Evolutionary conservation across 2,888 invertebrate genomes (phyloP).

Genomic region (Orthonychiurus folsomi): DNA sequence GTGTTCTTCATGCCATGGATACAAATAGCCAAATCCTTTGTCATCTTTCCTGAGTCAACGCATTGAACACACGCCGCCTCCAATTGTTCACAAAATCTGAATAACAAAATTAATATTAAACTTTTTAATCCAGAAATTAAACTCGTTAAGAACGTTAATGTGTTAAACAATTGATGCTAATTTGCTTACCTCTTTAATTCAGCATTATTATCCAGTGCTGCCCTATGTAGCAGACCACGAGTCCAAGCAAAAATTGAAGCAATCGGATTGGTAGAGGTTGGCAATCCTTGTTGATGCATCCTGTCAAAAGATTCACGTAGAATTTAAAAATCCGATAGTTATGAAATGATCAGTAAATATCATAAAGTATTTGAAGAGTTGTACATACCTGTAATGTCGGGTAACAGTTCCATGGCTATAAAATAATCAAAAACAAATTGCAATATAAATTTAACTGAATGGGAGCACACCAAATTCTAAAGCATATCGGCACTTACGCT

Average conservation of each 20-base stretch:
- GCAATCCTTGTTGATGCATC: slow-evolving; percentile 73
- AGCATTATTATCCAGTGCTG: slow-evolving; percentile 70
- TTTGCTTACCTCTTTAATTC: slow-evolving; percentile 7
- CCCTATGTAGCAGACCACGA: slow-evolving; percentile 70
- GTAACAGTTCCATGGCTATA: slow-evolving; percentile 87
- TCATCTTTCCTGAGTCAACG: slow-evolving; percentile 71
- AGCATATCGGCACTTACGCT: no score
- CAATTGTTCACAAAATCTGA: slow-evolving; percentile 59
- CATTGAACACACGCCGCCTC: slow-evolving; percentile 77
- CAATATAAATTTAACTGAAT: no score
- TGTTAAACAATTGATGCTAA: not conserved
- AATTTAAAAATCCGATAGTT: no score
- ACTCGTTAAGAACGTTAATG: no score
- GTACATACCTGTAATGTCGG: slow-evolving; percentile 62
- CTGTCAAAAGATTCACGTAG: no score
- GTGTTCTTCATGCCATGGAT: slow-evolving; percentile 74
- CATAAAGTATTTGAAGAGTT: not conserved
- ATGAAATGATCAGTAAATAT: no score
- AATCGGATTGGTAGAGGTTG: slow-evolving; percentile 81
- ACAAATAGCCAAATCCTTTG: slow-evolving; percentile 78
- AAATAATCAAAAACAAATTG: no score
- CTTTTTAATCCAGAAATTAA: no score
- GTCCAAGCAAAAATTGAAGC: slow-evolving; percentile 91
- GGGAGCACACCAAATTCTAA: no score
- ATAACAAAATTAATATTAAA: no score